Conservation (phyloP, 1,140 invertebrate species). For the Pseudachorutes palmiensis region DNA sequence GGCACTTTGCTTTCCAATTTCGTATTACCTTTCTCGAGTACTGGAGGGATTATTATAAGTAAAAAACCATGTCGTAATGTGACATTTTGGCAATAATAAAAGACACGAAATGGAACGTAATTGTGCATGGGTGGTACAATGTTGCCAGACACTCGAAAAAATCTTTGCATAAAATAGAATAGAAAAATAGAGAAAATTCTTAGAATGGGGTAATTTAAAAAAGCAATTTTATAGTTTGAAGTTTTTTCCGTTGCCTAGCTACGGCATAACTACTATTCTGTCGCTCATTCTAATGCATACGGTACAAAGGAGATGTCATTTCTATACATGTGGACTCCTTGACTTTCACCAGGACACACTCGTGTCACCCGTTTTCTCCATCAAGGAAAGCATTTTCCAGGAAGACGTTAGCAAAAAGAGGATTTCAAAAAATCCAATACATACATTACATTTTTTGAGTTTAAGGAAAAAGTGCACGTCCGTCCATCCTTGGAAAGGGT, state of each 20-base stretch:
- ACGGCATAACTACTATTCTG: too few relatives aligned
- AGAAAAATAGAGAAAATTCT: too few relatives aligned
- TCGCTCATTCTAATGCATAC: too few relatives aligned
- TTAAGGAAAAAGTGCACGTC: slow-evolving; percentile 6
- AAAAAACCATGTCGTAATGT: not conserved
- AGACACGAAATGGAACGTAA: not conserved
- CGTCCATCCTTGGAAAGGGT: not conserved
- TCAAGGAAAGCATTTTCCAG: too few relatives aligned
- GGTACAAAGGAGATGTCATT: too few relatives aligned
- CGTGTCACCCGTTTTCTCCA: too few relatives aligned
- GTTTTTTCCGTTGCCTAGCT: too few relatives aligned
- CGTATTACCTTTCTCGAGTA: not conserved
- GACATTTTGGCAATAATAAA: not conserved
- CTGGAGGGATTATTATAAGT: not conserved
- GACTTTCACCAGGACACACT: too few relatives aligned
- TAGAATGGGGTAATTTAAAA: too few relatives aligned
- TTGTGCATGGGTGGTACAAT: not conserved
- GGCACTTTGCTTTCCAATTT: not conserved
- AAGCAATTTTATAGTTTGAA: too few relatives aligned
- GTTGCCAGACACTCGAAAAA: not conserved
- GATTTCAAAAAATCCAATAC: not conserved
- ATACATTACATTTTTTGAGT: not conserved
- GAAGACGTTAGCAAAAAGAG: not conserved
- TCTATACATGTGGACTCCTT: too few relatives aligned
- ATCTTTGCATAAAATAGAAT: too few relatives aligned